Evolutionary conservation across 2,888 invertebrate species (phyloP), one percentile per base, ranked within the genome.

Genomic region (Hemicrepidius hirtus): DNA sequence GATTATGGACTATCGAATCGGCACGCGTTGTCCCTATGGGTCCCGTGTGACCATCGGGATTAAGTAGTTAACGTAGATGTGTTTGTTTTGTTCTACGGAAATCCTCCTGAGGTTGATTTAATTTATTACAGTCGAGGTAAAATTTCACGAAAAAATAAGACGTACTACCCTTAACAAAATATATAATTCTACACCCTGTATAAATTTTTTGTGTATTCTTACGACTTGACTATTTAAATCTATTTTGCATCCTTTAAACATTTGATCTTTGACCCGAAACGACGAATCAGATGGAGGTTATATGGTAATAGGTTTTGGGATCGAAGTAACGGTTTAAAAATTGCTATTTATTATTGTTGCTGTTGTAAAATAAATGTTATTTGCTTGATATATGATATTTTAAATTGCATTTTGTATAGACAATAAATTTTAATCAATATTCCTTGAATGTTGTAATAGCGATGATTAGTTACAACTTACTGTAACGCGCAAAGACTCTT

Each of bases 1-100:
- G 76, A 76, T 76, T 76, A 76, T 24, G 65, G 55, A 65, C 67
- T 69, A 69, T 75, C 68, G 64, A 68, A 53, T 49, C 60, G 75
- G 55, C 76, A 75, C 76, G 76, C 68, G 75, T 62, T 44, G 13
- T 64, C 16, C 63, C 57, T 70, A 73, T 65, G 57, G 32, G 66
- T 75, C 76, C 71, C 75, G 65, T 70, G 76, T 59, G 76, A 71
- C 67, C 28, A 28, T 13, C 28, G 7, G 53, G 53, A 53, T 53
- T 53, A 53, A 53, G 53, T 13, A 53, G 53, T 53, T 53, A 53
- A n/a, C 53, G 13, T 21, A 32, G 53, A 32, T n/a, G 24, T 21
- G 21, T 21, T 24, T 21, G 21, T 53, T 28, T 53, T 10, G 13
- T 46, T 46, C 7, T 46, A 46, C 16, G 32, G 32, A 32, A 32